Base-by-base conservation (phyloP, 30 jellyfish, hydroid and myxozoan species). In the Nemopilema nomurai region DNA sequence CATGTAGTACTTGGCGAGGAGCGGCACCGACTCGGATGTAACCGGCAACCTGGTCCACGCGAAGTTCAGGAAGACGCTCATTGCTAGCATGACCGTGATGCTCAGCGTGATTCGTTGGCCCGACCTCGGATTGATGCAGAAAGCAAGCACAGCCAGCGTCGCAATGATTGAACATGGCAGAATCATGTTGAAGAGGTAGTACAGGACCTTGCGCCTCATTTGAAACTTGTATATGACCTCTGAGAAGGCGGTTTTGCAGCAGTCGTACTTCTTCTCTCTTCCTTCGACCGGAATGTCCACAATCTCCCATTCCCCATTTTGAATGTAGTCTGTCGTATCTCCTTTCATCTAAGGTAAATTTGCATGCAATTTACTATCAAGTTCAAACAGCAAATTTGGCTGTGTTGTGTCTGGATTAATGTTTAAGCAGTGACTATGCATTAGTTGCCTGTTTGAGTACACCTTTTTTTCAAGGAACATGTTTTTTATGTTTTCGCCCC, bases 21-120 rank as follows among this genome's bases (percentile, higher is more conserved):
- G 66, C 25, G 96, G 96, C 20, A 87, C 96, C 0, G 90, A 76
- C 25, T 87, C 96, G 18, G 96, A 87, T 53, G 96, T 87, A 76
- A 87, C 96, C 49, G 96, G 96, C 67, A 87, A 90, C 29, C 96
- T 64, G 17, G 89, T 71, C 96, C 96, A 87, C 20, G 96, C 96
- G 69, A 87, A 87, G 26, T 87, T 87, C 62, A 87, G 67, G 65
- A 87, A 87, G 31, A 87, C 96, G 65, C 96, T 87, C 96, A 87
- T 87, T 8, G 96, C 91, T 7, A 87, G 85, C 96, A 87, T 87
- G 16, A 87, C 96, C 1, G 96, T 87, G 0, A 87, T 87, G 82
- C 96, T 87, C 49, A 87, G 83, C 1, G 96, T 87, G 26, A 87
- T 80, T 29, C 96, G 64, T 62, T 87, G 96, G 51, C 96, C 96